A percentile compares a stretch with the other conserved stretches of the same genome.
These are phyloP conservation scores for Proctacanthus coquilletti DNA, from an alignment of 1,140 invertebrate species.

Conservation along the genomic window DNA sequence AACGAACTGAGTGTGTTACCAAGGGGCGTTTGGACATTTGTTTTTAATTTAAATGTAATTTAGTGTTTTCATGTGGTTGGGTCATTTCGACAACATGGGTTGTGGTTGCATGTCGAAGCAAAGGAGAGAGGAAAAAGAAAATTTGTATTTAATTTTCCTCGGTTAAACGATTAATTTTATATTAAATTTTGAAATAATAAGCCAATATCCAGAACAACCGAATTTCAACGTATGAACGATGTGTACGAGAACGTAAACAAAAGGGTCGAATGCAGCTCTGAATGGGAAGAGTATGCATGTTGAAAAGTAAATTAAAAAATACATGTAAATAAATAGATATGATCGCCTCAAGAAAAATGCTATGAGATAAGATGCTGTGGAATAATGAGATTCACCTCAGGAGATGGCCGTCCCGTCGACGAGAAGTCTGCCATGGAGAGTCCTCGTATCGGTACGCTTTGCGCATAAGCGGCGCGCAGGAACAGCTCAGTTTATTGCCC, in stretches of 20 bases:
- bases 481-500: conserved; percentile 92
- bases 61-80: background rate
- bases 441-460: conserved; percentile 90
- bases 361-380: no score
- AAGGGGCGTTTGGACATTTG: no score
- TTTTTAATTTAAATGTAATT: no score
- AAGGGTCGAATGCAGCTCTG: no score
- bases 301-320: no score
- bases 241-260: no score
- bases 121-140: background rate
- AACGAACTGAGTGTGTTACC: conserved; percentile 29
- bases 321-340: no score
- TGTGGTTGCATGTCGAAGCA: background rate
- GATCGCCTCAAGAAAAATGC: no score
- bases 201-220: no score
- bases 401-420: conserved; percentile 76
- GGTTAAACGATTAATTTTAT: background rate
- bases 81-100: background rate
- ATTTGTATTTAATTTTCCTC: background rate
- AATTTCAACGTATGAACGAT: no score
- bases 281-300: no score
- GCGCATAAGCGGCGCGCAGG: conserved; percentile 82
- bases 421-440: conserved; percentile 76
- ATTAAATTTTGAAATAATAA: no score
- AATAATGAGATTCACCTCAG: conserved; percentile 57